phyloP scores from a whole-genome alignment of 2,113 vertebrate genomes.

The Neogale vison region DNA sequence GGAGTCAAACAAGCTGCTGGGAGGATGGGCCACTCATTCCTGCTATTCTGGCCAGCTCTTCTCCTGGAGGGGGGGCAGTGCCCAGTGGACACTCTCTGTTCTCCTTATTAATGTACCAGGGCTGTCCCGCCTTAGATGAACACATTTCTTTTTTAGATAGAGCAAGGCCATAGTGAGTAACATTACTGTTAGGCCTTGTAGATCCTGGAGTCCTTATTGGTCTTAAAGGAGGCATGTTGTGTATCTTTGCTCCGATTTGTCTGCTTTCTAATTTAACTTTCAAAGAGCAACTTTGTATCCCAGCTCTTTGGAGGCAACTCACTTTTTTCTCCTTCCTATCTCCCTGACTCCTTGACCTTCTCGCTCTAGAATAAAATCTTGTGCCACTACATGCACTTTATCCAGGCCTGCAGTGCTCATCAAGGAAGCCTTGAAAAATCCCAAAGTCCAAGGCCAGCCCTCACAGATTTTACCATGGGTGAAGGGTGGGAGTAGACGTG shows the following conservation, averaged over 20 bases:
- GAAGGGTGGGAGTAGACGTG: background rate
- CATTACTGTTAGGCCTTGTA: background rate
- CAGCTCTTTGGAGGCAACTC: background rate
- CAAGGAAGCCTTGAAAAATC: background rate
- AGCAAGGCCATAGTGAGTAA: background rate
- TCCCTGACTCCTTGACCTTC: background rate
- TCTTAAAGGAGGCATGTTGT: background rate
- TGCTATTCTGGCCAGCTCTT: background rate
- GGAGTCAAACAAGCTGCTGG: background rate
- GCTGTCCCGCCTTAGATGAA: background rate
- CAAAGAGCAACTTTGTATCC: background rate
- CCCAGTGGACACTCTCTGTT: background rate
- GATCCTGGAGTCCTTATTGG: background rate
- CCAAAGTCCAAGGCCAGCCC: background rate
- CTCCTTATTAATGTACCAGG: background rate
- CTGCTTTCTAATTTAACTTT: conserved; percentile 20
- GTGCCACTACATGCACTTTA: background rate
- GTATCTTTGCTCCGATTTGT: conserved; percentile 13
- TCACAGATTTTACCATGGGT: background rate
- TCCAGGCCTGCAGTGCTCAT: background rate
- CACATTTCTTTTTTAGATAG: background rate
- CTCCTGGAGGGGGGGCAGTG: background rate
- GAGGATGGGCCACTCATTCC: background rate
- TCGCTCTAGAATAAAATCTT: background rate
- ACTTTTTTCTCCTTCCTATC: background rate